Base-by-base conservation (phyloP, 2,113 vertebrate genomes). In the Origma solitaria region DNA sequence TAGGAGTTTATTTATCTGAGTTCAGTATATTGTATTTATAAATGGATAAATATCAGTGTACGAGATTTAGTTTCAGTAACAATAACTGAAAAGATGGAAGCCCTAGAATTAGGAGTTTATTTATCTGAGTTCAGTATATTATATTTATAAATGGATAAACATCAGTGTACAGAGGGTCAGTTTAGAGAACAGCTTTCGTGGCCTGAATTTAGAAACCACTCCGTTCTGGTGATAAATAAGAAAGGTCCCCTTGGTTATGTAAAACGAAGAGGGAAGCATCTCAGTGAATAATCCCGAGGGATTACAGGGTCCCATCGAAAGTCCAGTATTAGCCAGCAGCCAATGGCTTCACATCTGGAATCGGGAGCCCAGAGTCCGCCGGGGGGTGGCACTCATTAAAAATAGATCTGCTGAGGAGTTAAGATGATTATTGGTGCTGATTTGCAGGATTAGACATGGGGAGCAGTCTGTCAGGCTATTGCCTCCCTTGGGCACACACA, bases 401-500 rank as follows among this genome's bases (percentile, higher is more conserved):
- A 92, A 95, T 86, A 95, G 94, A 92, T 96, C 75, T 95, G 95
- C 87, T 69, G 94, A 17, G 19, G 42, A 71, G 93, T 40, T 96
- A 96, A 97, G 97, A 21, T 7, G 96, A 95, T 97, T 95, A 95
- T 49, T 51, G 91, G 65, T 58, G 60, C 96, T 95, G 96, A 84
- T 92, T 95, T 62, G 49, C 80, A 92, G 91, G 94, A 91, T 90
- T 91, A 95, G 95, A 96, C 88, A 58, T 21, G 13, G 71, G 85
- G 65, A 87, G 92, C 86, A 90, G 95, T 82, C 95, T 92, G 90
- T 90, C 73, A 56, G 91, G 83, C 76, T 92, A 72, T 92, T 92
- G 49, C 93, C 81, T 90, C 93, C n/a, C 81, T 94, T 72, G 70
- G 15, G 82, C 61, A 8, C 82, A 22, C 37, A 70, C 20, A 93